phyloP scores from a whole-genome alignment of 2,113 vertebrate species.

The Guaruba guarouba region DNA sequence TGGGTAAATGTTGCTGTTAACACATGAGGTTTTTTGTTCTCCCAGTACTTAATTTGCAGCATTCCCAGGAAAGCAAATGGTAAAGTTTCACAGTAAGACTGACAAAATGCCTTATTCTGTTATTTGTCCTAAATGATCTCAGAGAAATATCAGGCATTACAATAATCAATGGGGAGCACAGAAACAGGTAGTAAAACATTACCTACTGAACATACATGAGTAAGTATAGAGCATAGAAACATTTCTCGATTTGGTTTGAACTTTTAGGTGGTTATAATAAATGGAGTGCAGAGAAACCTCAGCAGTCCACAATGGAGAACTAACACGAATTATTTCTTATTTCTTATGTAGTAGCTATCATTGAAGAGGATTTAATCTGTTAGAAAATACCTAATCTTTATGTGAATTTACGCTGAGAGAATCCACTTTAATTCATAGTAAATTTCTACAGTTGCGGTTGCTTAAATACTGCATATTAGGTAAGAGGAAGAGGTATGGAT shows the following conservation, averaged over 20 bases:
- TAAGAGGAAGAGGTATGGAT: not conserved
- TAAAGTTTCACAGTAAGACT: not conserved
- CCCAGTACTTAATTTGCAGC: not conserved
- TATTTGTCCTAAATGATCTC: not conserved
- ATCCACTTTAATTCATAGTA: not conserved
- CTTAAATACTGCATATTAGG: not conserved
- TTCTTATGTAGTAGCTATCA: not conserved
- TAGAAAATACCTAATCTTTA: not conserved
- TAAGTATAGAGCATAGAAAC: not conserved
- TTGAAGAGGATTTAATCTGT: not conserved
- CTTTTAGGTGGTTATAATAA: not conserved
- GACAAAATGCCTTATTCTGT: not conserved
- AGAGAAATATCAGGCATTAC: not conserved
- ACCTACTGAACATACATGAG: not conserved
- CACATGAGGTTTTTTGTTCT: not conserved
- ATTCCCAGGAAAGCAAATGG: not conserved
- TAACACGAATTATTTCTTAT: not conserved
- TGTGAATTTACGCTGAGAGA: not conserved
- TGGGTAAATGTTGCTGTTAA: not conserved
- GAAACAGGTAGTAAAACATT: not conserved
- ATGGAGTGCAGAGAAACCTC: not conserved
- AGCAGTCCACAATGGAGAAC: not conserved
- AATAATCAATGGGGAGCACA: not conserved
- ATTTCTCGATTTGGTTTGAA: not conserved
- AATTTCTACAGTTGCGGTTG: not conserved